Conservation (phyloP, 2,797 vertebrate species). For the Sphenodon punctatus region DNA sequence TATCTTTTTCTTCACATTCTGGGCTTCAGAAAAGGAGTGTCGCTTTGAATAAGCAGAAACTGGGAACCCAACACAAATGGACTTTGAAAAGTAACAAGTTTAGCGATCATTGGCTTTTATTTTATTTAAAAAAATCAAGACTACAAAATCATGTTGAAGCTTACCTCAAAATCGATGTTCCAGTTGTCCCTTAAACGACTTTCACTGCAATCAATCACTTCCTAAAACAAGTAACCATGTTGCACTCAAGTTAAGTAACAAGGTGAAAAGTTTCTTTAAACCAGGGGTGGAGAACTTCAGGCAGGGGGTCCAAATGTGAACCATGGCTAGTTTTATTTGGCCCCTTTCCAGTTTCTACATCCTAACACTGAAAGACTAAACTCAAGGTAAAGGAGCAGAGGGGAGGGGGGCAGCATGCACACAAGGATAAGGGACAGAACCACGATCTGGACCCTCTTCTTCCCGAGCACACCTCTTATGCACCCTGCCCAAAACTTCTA, state of each 20-base stretch:
- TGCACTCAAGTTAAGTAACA: background rate
- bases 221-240: slow-evolving; percentile 45
- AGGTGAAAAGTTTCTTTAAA: background rate
- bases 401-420: too few relatives aligned
- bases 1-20: background rate
- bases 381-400: too few relatives aligned
- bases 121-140: background rate
- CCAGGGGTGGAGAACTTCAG: too few relatives aligned
- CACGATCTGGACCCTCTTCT: too few relatives aligned
- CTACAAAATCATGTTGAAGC: background rate
- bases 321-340: too few relatives aligned
- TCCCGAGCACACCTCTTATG: too few relatives aligned
- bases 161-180: slow-evolving; percentile 69
- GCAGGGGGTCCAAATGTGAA: too few relatives aligned
- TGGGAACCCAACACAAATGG: background rate
- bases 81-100: background rate
- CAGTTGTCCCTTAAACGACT: slow-evolving; percentile 61
- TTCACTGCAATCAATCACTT: slow-evolving; percentile 25
- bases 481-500: too few relatives aligned
- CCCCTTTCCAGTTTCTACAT: too few relatives aligned
- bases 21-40: background rate
- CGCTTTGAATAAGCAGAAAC: background rate
- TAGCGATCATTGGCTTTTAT: background rate
- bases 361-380: too few relatives aligned
- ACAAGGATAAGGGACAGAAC: too few relatives aligned